Base-by-base conservation (phyloP, 2,888 invertebrate genomes). In the Odontocolon sp. region DNA sequence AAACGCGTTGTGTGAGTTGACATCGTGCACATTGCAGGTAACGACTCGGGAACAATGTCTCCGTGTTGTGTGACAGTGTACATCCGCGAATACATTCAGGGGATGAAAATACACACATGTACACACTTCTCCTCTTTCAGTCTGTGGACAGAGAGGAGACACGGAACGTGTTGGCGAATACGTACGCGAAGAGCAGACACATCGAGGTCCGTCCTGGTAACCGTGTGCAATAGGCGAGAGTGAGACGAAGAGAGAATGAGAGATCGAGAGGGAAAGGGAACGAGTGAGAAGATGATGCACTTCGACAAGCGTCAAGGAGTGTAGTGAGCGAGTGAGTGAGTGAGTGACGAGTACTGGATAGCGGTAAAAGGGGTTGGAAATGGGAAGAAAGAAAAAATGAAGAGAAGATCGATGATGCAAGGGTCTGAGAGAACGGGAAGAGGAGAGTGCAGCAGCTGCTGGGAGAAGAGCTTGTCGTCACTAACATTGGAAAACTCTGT, bases 321-420 rank as follows among this genome's bases (percentile, higher is more conserved):
- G 36, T 33, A 28, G 18, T 23, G 16, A 42, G 36, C 23, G 45
- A 45, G 18, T 23, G 56, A 56, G 28, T n/a, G 64, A 36, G 42
- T 33, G 38, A 6, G 38, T 5, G 18, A n/a, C n/a, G n/a, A n/a
- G n/a, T n/a, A n/a, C n/a, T n/a, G n/a, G n/a, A n/a, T 11, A n/a
- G 45, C 5, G 18, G 23, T 50, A 67, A 76, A 71, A 56, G 71
- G 67, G 71, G 67, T 71, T 67, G 67, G 67, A 57, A 71, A 72
- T 61, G 26, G 56, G 28, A 45, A 56, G 47, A 33, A 16, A 26
- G 38, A 47, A 69, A 70, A 69, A 64, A 71, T 57, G 77, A 61
- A 54, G 38, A 54, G 71, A 33, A 74, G 63, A 77, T 79, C 79
- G 77, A 77, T 79, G 77, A 79, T 68, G 79, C 67, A 57, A 63